Conservation (phyloP, 1,140 invertebrate species). For the Chlorops oryzae region DNA sequence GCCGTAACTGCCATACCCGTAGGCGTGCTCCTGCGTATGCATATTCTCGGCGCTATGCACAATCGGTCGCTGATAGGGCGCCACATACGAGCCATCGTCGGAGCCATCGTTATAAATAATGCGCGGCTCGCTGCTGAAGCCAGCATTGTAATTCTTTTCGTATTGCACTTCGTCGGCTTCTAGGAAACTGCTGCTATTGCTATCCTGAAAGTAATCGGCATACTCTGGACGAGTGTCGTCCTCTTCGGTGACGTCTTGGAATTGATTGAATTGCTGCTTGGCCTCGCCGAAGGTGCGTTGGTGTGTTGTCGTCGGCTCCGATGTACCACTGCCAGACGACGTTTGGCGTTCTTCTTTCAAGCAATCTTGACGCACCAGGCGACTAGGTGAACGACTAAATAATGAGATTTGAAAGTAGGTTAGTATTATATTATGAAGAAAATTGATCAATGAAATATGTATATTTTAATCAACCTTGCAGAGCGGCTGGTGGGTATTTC, state of each 20-base stretch:
- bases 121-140: slow-evolving; percentile 44
- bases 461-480: slow-evolving; percentile 3
- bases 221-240: slow-evolving; percentile 34
- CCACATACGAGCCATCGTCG: slow-evolving; percentile 29
- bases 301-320: too few species aligned
- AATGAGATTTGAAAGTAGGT: background rate
- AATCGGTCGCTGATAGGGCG: slow-evolving; percentile 23
- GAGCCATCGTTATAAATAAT: slow-evolving; percentile 44
- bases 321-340: slow-evolving; percentile 7
- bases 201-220: slow-evolving; percentile 42
- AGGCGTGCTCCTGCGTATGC: slow-evolving; percentile 19
- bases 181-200: slow-evolving; percentile 35
- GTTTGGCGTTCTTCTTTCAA: slow-evolving; percentile 32
- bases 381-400: slow-evolving; percentile 35
- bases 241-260: slow-evolving; percentile 40
- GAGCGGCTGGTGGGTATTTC: slow-evolving; percentile 38
- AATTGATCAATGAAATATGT: background rate
- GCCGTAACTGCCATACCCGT: slow-evolving; percentile 12
- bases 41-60: slow-evolving; percentile 41
- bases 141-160: slow-evolving; percentile 40
- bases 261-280: slow-evolving; percentile 44
- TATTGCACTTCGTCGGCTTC: slow-evolving; percentile 45
- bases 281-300: slow-evolving; percentile 42
- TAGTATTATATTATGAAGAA: background rate
- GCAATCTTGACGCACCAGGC: slow-evolving; percentile 42